These are phyloP conservation scores for Nerophis lumbriciformis DNA, from an alignment of 2,113 vertebrate species.

Conservation along the genomic window DNA sequence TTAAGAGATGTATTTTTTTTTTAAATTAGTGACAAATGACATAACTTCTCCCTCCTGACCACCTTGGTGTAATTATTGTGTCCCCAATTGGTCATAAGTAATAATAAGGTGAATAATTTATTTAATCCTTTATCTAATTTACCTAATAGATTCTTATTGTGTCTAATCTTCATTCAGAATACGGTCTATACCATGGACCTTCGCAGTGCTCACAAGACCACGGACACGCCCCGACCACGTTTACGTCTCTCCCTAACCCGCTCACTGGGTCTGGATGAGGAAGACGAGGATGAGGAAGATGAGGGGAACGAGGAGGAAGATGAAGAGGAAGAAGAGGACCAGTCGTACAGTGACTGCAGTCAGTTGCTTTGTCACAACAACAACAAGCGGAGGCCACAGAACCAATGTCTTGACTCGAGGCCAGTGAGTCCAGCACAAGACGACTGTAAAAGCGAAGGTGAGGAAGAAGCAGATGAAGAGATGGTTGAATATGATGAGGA, in stretches of 20 bases:
- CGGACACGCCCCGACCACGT: constrained; percentile 66
- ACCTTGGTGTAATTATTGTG: neutral
- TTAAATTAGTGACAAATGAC: neutral
- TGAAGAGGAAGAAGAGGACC: constrained; percentile 23
- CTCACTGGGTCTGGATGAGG: constrained; percentile 40
- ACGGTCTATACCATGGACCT: constrained; percentile 91
- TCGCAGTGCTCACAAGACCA: constrained; percentile 84
- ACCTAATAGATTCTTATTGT: neutral
- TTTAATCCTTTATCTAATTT: too few species aligned
- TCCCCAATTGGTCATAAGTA: too few species aligned
- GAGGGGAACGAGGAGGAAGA: neutral
- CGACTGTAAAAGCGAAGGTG: constrained; percentile 63
- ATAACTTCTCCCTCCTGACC: neutral
- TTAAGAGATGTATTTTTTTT: neutral
- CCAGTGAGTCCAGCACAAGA: constrained; percentile 36
- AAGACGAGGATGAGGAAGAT: neutral
- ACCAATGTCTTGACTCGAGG: constrained; percentile 27
- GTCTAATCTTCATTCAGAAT: constrained; percentile 50
- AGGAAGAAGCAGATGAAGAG: constrained; percentile 70
- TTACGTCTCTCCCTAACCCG: constrained; percentile 64
- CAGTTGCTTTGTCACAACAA: constrained; percentile 20
- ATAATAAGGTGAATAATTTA: too few species aligned
- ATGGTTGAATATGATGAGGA: constrained; percentile 39
- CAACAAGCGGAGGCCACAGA: constrained; percentile 25
- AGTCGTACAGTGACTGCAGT: constrained; percentile 21